Base-by-base conservation (phyloP, 2,888 invertebrate genomes). In the Plusia festucae region DNA sequence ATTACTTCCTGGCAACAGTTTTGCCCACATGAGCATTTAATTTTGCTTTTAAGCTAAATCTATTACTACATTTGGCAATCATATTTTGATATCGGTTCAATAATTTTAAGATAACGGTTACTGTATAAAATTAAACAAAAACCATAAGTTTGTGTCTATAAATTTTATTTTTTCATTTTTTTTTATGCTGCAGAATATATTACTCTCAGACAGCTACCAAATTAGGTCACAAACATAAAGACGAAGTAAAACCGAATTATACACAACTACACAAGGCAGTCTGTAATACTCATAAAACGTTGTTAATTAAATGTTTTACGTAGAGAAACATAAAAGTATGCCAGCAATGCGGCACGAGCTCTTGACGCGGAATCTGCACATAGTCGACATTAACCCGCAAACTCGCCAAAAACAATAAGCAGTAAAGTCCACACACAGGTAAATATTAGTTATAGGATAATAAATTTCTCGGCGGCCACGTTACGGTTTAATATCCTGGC, bases 401-500 rank as follows among this genome's bases (percentile, higher is more conserved):
- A 59, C 49, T 51, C 64, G 52, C 66, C 58, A 68, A 72, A 76
- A 75, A 78, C 72, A 78, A 72, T 68, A 67, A 71, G 60, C 78
- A 64, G 59, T 71, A 64, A 67, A 73, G 53, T 68, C 46, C 70
- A 66, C 76, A 76, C 73, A 78, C 84, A 87, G 84, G 86, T 88
- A 85, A 88, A 86, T 83, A 87, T 86, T 83, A 85, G 83, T 84
- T 82, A 84, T 74, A 75, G 81, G 79, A 79, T 84, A 84, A 85
- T 87, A 87, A 87, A 87, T 87, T 82, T 78, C 68, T 53, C 18
- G 53, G 56, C 66, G 51, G 72, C 73, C 74, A 70, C 76, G 86
- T 82, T 83, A 84, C 78, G 78, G 79, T 85, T 86, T 86, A 87
- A 88, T 86, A 86, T 87, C 85, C 84, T 84, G 85, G 69, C 68